Percentiles rank a stretch among this genome's conserved stretches.
phyloP scores from a whole-genome alignment of 2,113 vertebrate species.

The Montifringilla adamsi region DNA sequence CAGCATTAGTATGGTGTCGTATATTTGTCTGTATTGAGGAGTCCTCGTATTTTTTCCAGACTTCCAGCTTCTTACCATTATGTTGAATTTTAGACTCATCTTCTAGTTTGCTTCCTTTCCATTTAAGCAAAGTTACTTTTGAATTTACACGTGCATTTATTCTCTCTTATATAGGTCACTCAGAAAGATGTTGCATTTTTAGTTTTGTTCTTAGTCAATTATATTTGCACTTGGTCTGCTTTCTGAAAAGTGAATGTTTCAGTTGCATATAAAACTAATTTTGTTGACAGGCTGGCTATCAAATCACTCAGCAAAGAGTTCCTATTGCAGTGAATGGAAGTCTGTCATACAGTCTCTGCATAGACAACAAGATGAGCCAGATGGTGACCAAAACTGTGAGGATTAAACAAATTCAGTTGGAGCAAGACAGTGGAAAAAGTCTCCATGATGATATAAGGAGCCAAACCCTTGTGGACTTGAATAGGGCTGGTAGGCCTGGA shows the following conservation, averaged over 20 bases:
- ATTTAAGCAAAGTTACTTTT: not conserved
- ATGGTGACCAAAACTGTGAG: slow-evolving; percentile 78
- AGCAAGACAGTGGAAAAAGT: slow-evolving; percentile 98
- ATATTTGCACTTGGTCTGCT: not conserved
- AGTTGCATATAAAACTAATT: not conserved
- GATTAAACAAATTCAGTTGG: slow-evolving; percentile 95
- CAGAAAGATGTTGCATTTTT: not conserved
- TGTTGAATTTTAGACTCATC: not conserved
- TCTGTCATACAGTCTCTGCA: slow-evolving; percentile 78
- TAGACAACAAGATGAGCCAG: slow-evolving; percentile 72
- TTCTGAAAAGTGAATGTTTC: slow-evolving; percentile 9
- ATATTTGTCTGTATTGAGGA: not conserved
- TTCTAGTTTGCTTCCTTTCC: not conserved
- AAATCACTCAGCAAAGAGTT: slow-evolving; percentile 94
- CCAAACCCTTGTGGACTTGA: slow-evolving; percentile 92
- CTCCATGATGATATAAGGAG: slow-evolving; percentile 84
- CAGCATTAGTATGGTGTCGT: not conserved
- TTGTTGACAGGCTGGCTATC: slow-evolving; percentile 89
- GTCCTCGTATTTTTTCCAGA: not conserved
- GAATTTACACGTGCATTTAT: not conserved
- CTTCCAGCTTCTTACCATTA: not conserved
- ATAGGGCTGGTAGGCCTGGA: slow-evolving; percentile 85
- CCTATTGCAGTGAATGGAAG: slow-evolving; percentile 87
- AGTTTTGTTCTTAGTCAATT: not conserved
- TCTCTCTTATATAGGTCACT: not conserved